phyloP scores from a whole-genome alignment of 1,140 invertebrate genomes.

The Thrips palmi region DNA sequence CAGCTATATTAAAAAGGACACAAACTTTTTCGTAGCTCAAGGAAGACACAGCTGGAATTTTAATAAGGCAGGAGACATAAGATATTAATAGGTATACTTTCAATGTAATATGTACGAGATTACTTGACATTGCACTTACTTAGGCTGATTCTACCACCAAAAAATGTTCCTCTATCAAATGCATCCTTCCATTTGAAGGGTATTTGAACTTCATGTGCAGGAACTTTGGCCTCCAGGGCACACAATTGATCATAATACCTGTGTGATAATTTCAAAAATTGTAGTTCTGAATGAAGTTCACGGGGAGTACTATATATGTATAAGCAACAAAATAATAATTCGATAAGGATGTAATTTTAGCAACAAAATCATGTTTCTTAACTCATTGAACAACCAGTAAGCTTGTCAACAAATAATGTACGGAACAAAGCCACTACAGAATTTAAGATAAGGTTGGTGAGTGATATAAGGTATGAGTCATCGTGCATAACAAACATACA shows the following conservation, averaged over 20 bases:
- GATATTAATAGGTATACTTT: too few species aligned
- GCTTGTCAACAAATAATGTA: background rate
- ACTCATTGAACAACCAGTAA: background rate
- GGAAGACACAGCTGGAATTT: conserved; percentile 53
- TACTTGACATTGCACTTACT: conserved; percentile 70
- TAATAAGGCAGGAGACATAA: too few species aligned
- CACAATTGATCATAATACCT: conserved; percentile 96
- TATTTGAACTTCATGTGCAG: conserved; percentile 74
- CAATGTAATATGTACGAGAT: too few species aligned
- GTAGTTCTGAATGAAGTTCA: too few species aligned
- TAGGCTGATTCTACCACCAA: conserved; percentile 79
- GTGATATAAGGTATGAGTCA: background rate
- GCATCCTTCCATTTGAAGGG: conserved; percentile 99
- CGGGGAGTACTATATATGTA: too few species aligned
- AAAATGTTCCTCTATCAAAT: conserved; percentile 89
- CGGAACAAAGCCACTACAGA: background rate
- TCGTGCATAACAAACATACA: background rate
- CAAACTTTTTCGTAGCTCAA: conserved; percentile 86
- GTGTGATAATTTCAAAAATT: conserved; percentile 20
- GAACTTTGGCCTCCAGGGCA: conserved; percentile 83
- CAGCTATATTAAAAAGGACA: conserved; percentile 92
- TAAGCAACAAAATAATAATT: conserved; percentile 13
- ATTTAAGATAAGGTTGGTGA: background rate
- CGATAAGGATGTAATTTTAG: conserved; percentile 1
- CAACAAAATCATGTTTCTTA: background rate